Base-by-base conservation (phyloP, 2,888 invertebrate genomes). In the Heterodera filipjevi region DNA sequence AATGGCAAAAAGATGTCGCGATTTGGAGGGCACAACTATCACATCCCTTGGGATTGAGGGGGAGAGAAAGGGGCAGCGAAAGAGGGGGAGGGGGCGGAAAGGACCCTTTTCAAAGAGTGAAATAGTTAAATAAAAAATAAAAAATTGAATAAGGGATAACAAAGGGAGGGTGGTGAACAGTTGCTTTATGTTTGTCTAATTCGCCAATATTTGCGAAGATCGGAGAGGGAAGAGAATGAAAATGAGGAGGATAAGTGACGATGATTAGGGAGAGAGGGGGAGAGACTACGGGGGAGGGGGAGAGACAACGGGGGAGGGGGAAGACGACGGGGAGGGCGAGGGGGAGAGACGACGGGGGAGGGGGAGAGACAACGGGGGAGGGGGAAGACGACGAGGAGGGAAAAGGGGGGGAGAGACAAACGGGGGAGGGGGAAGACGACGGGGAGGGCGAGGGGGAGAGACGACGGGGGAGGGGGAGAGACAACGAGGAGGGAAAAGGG, bases 1-100 rank as follows among this genome's bases (percentile, higher is more conserved):
- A n/a, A n/a, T n/a, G n/a, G n/a, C n/a, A n/a, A 39, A 39, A 39
- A 12, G 39, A 39, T 39, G 39, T 39, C 39, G 6, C 12, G 27
- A 14, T 32, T 66, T 14, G 72, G 22, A 46, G 27, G 12, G 14
- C 1, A 70, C 44, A 44, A n/a, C 27, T 78, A 79, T 77, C n/a
- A n/a, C n/a, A 16, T 49, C 27, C 49, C 44, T 76, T 46, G 35
- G 64, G 53, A 39, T 71, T 30, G 53, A 71, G 49, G 2, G 39
- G 39, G 39, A 39, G 12, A 22, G 53, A n/a, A 53, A 22, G 19
- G 53, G 6, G 53, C 2, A 53, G 22, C 16, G 53, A 6, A 22
- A 53, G 22, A 53, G 53, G 22, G 22, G 2, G 22, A 53, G 22
- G 53, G 22, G 53, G 39, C 0, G 39, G 39, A 71, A 71, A 32